Evolutionary conservation across 2,797 vertebrate species (phyloP), one percentile per base, ranked within the genome.

Genomic region (Channa striata): DNA sequence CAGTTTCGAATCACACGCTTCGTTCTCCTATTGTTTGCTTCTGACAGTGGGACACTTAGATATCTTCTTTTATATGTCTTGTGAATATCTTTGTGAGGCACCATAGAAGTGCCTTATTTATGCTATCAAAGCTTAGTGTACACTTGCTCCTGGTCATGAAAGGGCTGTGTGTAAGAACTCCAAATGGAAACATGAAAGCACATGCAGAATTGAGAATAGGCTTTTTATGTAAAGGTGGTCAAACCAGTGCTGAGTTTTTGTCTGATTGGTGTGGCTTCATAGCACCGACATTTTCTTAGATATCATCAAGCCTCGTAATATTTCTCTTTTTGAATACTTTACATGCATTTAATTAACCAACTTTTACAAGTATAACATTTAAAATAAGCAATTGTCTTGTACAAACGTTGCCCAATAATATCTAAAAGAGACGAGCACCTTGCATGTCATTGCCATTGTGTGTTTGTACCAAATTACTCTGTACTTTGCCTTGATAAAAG

Each of bases 51-150:
- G 77, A 80, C 77, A 87, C 77, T 84, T 77, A 40, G 73, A 82
- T 86, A 81, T 85, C 85, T 83, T 81, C 84, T 80, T 91, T 91
- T 89, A 84, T 89, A 43, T 25, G 34, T 78, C 77, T 69, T 57
- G 42, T 89, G 84, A 92, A 87, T 83, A 87, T 87, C 75, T 86
- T 72, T 68, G 82, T 68, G 39, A 62, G 81, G 58, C 77, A 89
- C 86, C 86, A 88, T 74, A 48, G 54, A 61, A 53, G 74, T 44
- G 68, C 66, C 56, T 76, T 84, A 79, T 88, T 83, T 77, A 62
- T 82, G 54, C 17, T 68, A 77, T 84, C 80, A 82, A 83, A 90
- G 84, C 79, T 71, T 51, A 73, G 77, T 74, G 78, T 80, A 77
- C 42, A 71, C 61, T 84, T 48, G 72, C 68, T 71, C 59, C 60